Evolutionary conservation across 2,113 vertebrate genomes (phyloP), one percentile per base, ranked within the genome.

Genomic region (Amia ocellicauda): DNA sequence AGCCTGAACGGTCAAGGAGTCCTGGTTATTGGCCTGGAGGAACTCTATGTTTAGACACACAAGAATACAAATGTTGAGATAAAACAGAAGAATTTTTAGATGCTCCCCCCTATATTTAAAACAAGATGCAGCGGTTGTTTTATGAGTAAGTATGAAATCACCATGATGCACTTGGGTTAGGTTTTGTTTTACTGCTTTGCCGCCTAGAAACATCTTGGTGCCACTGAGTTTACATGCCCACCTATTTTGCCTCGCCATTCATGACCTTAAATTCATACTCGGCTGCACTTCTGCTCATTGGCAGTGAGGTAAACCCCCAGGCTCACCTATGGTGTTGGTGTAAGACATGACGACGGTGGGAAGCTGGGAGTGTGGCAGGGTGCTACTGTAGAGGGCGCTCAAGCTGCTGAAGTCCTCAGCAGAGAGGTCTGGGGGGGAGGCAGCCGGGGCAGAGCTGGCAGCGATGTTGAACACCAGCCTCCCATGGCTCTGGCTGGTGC

Each of bases 281-380:
- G n/a, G n/a, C n/a, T n/a, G n/a, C n/a, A n/a, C 31, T 11, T 36
- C 5, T 36, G 31, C 11, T 36, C 43, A 47, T 3, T 47, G 2
- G 14, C 29, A 62, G 3, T 28, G 28, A 10, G 16, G 20, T 26
- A 50, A 3, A 20, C 5, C 29, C 29, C 26, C 31, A 51, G 50
- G 7, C 88, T 90, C 89, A 98, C 96, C 90, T 58, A 95, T 86
- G 58, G 93, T 87, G 73, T 80, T 79, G 56, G 86, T 82, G 77
- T 90, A 96, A 7, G 93, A 93, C 74, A 89, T 81, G 67, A 87
- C 80, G 20, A 97, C 72, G 2, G 88, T 68, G 24, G 85, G 69
- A 9, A 92, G 71, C 47, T 89, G 83, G 2, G 91, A 84, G 40
- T 29, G 61, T 19, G 89, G 79, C 58, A 97, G 78, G 29, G 91